These are phyloP conservation scores for Bostrychus sinensis DNA, from an alignment of 2,113 vertebrate species.

Conservation along the genomic window DNA sequence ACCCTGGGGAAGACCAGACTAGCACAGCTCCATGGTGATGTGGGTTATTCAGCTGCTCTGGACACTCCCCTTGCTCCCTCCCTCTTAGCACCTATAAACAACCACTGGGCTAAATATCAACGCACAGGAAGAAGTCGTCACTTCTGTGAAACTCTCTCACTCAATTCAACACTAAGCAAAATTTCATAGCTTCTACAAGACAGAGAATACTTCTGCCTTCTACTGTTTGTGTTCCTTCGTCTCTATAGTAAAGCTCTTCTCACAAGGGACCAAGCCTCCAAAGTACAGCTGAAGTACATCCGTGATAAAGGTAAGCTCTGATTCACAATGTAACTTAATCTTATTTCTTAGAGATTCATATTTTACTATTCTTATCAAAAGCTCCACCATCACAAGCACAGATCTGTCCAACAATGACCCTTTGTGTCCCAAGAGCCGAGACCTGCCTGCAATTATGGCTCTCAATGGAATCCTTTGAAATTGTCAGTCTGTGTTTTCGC, in stretches of 20 bases:
- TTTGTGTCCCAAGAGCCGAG: slow-evolving; percentile 59
- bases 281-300: neutral
- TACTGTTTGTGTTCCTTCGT: neutral
- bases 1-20: slow-evolving; percentile 16
- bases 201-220: neutral
- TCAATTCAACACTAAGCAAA: neutral
- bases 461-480: slow-evolving; percentile 64
- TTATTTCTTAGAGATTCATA: neutral
- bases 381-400: slow-evolving; percentile 8
- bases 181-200: neutral
- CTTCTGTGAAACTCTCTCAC: neutral
- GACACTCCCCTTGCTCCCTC: slow-evolving; percentile 57
- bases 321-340: neutral
- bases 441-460: slow-evolving; percentile 51
- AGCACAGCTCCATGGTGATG: slow-evolving; percentile 58
- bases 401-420: slow-evolving; percentile 55
- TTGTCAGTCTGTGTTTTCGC: slow-evolving; percentile 22
- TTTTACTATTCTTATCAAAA: neutral
- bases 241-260: neutral
- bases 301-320: neutral
- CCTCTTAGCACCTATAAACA: slow-evolving; percentile 28
- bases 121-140: slow-evolving; percentile 15
- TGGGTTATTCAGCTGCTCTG: slow-evolving; percentile 30
- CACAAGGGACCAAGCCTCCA: neutral
- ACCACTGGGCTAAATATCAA: slow-evolving; percentile 28